Percentiles rank a stretch among this genome's conserved stretches.
phyloP scores from a whole-genome alignment of 2,888 invertebrate species.

The Lasioglossum villosulum region DNA sequence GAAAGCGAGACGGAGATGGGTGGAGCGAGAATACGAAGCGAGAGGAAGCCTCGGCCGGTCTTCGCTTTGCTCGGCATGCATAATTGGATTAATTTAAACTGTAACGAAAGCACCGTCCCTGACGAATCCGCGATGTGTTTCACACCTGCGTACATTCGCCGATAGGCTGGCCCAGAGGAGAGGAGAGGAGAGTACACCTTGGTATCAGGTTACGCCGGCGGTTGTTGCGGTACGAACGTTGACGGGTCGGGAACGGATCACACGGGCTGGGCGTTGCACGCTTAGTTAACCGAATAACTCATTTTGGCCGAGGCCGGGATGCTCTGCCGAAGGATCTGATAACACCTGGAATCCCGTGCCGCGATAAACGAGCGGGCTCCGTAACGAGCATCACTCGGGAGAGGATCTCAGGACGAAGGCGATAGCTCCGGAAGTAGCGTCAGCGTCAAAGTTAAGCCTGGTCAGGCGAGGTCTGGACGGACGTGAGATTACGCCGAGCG shows the following conservation, averaged over 20 bases:
- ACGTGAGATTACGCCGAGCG: conserved; percentile 76
- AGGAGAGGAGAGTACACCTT: not conserved
- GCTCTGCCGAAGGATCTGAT: conserved; percentile 17
- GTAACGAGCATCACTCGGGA: conserved; percentile 13
- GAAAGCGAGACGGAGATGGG: not conserved
- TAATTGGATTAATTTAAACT: conserved; percentile 82
- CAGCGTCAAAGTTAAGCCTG: conserved; percentile 71
- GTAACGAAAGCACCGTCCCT: conserved; percentile 62
- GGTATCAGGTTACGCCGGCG: not conserved
- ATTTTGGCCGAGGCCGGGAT: not conserved
- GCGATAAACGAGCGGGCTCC: not conserved
- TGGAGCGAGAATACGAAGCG: conserved; percentile 25
- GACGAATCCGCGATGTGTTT: conserved; percentile 29
- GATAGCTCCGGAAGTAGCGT: conserved; percentile 62
- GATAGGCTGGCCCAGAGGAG: not conserved
- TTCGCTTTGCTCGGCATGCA: conserved; percentile 73
- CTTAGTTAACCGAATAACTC: conserved; percentile 16
- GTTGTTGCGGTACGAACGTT: not conserved
- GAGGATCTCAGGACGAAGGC: conserved; percentile 37
- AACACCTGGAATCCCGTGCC: not conserved
- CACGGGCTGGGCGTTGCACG: not conserved
- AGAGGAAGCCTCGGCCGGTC: conserved; percentile 71
- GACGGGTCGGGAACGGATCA: not conserved
- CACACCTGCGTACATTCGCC: conserved; percentile 20
- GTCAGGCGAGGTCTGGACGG: conserved; percentile 62